Percentiles rank a stretch among this genome's conserved stretches.
Conservation (phyloP, 2,888 invertebrate species). For the Bursaphelenchus okinawaensis region DNA sequence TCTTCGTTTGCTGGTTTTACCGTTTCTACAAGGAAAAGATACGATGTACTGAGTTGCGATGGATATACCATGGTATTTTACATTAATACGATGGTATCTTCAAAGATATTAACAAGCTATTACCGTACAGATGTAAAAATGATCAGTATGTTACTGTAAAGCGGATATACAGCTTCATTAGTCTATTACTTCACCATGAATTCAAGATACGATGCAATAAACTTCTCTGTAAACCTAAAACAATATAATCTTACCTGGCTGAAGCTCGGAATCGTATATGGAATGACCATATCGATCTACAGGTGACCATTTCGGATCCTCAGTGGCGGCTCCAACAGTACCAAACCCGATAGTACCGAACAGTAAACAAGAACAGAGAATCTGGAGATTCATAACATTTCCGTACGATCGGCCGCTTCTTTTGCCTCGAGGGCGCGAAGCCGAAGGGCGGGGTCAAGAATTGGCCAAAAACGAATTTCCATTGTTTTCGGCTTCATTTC, state of each 20-base stretch:
- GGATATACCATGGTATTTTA: too few relatives aligned
- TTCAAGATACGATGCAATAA: too few relatives aligned
- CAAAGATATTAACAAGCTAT: too few relatives aligned
- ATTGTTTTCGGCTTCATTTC: not conserved
- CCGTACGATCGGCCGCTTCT: too few relatives aligned
- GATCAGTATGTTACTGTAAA: too few relatives aligned
- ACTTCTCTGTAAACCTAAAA: not conserved
- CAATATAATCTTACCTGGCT: not conserved
- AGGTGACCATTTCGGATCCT: not conserved
- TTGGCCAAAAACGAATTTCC: not conserved
- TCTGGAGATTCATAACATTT: not conserved
- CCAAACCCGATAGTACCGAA: not conserved
- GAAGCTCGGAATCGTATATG: not conserved
- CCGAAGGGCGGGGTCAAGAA: not conserved
- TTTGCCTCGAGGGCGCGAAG: too few relatives aligned
- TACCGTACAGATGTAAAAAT: too few relatives aligned
- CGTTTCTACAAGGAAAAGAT: not conserved
- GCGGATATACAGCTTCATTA: too few relatives aligned
- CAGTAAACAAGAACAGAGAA: not conserved
- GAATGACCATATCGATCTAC: not conserved
- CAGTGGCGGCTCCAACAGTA: not conserved
- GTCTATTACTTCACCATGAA: too few relatives aligned
- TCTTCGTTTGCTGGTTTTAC: conserved; percentile 48
- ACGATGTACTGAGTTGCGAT: too few relatives aligned
- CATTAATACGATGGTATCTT: too few relatives aligned